A percentile compares a stretch with the other conserved stretches of the same genome.
phyloP scores from a whole-genome alignment of 2,113 vertebrate genomes.

The Bothrops jararaca region DNA sequence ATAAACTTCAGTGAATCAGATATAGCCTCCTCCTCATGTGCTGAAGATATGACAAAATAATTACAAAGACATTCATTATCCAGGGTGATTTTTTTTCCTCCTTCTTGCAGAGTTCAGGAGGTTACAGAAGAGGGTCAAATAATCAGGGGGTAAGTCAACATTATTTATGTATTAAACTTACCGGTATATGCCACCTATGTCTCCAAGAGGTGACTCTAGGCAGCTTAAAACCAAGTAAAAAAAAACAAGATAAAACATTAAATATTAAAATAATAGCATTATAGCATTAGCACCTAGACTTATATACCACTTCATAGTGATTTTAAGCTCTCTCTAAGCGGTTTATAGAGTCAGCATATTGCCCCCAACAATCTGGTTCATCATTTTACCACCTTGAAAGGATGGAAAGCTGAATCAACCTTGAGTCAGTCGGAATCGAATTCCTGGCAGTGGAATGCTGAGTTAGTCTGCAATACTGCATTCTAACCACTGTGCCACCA shows the following conservation, averaged over 20 bases:
- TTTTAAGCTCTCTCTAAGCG: neutral
- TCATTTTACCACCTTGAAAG: too few species aligned
- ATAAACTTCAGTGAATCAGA: too few species aligned
- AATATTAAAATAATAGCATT: neutral
- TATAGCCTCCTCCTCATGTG: too few species aligned
- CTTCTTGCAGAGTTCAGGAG: neutral
- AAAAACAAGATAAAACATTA: neutral
- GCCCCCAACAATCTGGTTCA: too few species aligned
- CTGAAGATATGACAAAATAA: too few species aligned
- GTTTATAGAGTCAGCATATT: neutral
- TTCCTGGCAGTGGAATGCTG: too few species aligned
- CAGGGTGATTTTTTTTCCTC: neutral
- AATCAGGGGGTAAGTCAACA: neutral
- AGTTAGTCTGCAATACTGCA: too few species aligned
- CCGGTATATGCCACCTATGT: neutral
- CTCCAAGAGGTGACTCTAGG: neutral
- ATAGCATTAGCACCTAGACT: neutral
- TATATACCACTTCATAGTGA: neutral
- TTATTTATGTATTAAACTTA: neutral
- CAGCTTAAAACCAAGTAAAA: neutral
- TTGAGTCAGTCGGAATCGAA: too few species aligned
- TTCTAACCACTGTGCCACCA: too few species aligned
- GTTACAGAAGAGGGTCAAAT: neutral
- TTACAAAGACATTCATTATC: neutral
- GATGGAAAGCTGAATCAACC: too few species aligned